Evolutionary conservation across 1,140 invertebrate genomes (phyloP).

Genomic region (Caerostris darwini): DNA sequence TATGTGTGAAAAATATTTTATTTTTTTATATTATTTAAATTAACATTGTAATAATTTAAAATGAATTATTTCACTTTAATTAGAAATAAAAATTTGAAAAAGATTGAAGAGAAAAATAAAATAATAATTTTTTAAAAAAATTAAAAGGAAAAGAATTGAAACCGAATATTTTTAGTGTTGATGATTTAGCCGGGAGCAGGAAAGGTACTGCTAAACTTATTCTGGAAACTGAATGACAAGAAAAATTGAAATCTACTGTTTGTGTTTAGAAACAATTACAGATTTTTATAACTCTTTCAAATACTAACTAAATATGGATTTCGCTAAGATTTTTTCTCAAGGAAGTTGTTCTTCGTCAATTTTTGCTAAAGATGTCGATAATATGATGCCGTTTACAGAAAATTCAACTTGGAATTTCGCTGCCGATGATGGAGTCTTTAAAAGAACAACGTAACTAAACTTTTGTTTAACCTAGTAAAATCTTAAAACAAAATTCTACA

Average conservation of each 20-base stretch:
- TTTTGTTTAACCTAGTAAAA: background rate
- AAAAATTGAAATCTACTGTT: background rate
- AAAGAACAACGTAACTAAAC: slow-evolving; percentile 42
- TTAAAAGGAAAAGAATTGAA: no score
- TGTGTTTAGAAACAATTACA: background rate
- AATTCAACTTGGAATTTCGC: slow-evolving; percentile 63
- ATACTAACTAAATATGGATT: background rate
- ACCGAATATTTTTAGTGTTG: no score
- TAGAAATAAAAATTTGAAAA: no score
- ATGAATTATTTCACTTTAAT: no score
- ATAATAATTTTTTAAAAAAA: no score
- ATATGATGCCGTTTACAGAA: slow-evolving; percentile 65
- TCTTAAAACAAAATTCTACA: no score
- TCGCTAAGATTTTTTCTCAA: background rate
- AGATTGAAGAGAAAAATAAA: no score
- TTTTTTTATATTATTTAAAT: no score
- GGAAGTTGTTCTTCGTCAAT: slow-evolving; percentile 55
- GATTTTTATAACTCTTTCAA: no score
- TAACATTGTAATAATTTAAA: no score
- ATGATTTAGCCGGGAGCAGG: background rate
- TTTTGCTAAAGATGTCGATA: slow-evolving; percentile 65
- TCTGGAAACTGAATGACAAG: background rate
- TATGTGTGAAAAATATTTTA: no score
- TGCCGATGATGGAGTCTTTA: background rate
- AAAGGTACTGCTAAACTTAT: background rate